phyloP scores from a whole-genome alignment of 1,140 invertebrate species.

The Mamestra configurata region DNA sequence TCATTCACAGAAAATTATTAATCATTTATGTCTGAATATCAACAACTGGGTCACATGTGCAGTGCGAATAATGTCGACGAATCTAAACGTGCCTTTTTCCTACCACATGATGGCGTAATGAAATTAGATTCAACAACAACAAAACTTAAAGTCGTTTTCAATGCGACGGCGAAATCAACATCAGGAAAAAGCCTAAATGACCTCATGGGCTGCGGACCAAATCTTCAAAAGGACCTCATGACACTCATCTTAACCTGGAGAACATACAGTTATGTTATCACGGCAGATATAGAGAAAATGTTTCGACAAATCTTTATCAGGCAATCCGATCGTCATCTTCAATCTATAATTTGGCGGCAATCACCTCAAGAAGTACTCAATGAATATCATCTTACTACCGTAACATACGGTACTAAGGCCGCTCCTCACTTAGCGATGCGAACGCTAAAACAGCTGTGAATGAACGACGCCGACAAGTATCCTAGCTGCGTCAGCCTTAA shows the following conservation, averaged over 20 bases:
- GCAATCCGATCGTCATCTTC: not conserved
- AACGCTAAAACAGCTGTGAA: not conserved
- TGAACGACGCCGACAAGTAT: not conserved
- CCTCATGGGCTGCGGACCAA: not conserved
- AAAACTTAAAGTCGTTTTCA: not conserved
- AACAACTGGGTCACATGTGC: no score
- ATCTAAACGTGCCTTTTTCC: no score
- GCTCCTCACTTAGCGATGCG: not conserved
- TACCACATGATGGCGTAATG: not conserved
- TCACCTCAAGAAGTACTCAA: not conserved
- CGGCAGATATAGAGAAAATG: conserved; percentile 14
- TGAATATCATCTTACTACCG: not conserved
- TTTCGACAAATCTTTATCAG: not conserved
- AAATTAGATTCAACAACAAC: no score
- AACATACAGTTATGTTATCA: not conserved
- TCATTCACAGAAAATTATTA: no score
- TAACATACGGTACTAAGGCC: not conserved
- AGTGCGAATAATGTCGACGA: no score
- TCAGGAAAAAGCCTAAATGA: not conserved
- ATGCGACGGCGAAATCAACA: not conserved
- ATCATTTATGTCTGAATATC: no score
- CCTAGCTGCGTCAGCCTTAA: no score
- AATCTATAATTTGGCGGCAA: not conserved
- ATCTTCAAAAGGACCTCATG: not conserved
- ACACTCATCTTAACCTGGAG: not conserved